These are phyloP conservation scores for Aproaerema taeniolella DNA, from an alignment of 2,888 invertebrate species.

Conservation along the genomic window DNA sequence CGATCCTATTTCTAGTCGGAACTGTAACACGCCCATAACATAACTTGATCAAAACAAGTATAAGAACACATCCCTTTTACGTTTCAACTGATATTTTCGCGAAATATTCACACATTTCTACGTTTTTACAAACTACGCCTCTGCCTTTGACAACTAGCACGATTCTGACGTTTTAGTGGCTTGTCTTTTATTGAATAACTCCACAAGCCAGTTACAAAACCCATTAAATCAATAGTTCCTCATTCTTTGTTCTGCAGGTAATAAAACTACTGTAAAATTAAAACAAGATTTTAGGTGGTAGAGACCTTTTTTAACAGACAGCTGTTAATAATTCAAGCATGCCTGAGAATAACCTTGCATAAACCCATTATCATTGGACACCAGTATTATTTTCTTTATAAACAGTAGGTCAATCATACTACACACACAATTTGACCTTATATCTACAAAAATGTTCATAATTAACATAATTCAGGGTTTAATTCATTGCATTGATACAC, in stretches of 20 bases:
- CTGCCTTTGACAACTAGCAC: slow-evolving; percentile 70
- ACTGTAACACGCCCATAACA: slow-evolving; percentile 44
- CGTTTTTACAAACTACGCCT: slow-evolving; percentile 64
- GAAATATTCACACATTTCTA: slow-evolving; percentile 54
- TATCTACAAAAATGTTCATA: no score
- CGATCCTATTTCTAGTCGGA: slow-evolving; percentile 41
- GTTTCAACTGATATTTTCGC: slow-evolving; percentile 42
- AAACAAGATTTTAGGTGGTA: no score
- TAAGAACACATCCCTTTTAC: slow-evolving; percentile 50
- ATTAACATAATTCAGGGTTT: no score
- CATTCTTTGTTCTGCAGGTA: slow-evolving; percentile 12
- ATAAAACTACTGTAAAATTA: no score
- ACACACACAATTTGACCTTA: no score
- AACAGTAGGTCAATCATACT: no score
- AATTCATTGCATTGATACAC: no score
- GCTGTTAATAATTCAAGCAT: no score
- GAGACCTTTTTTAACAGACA: no score
- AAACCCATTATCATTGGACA: no score
- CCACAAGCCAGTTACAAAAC: slow-evolving; percentile 47
- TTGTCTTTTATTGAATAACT: slow-evolving; percentile 36
- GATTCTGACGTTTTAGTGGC: slow-evolving; percentile 69
- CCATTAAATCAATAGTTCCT: slow-evolving; percentile 27
- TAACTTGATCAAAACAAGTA: slow-evolving; percentile 36
- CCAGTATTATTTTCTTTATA: no score
- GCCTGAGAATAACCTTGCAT: no score